Percentiles rank a stretch among this genome's conserved stretches.
Conservation (phyloP, 1,140 invertebrate species). For the Drosophila eugracilis region DNA sequence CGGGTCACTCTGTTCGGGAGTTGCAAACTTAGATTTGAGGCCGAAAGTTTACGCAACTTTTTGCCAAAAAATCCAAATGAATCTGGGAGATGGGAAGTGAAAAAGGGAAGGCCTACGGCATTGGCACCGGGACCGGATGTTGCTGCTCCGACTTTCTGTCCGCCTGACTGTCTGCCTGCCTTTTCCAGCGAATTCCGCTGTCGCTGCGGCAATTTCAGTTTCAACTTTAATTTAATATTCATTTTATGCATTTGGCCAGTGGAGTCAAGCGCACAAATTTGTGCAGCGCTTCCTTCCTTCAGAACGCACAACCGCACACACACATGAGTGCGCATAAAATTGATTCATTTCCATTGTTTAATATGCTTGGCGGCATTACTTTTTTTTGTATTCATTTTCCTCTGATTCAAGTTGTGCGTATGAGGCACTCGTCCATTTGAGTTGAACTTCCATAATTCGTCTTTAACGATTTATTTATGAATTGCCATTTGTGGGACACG, state of each 20-base stretch:
- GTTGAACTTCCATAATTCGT: conserved; percentile 70
- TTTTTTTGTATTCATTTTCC: conserved; percentile 11
- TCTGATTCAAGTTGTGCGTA: conserved; percentile 21
- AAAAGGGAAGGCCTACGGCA: conserved; percentile 18
- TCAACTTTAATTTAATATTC: conserved; percentile 83
- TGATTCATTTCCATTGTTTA: conserved; percentile 83
- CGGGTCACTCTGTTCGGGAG: conserved; percentile 47
- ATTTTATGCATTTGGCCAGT: conserved; percentile 80
- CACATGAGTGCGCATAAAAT: conserved; percentile 67
- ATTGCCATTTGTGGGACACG: conserved; percentile 48
- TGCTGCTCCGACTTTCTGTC: conserved; percentile 28
- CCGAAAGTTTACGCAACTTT: conserved; percentile 53
- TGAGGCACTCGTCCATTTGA: conserved; percentile 34
- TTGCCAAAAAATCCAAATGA: conserved; percentile 46
- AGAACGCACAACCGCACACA: conserved; percentile 43
- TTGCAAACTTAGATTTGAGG: conserved; percentile 39
- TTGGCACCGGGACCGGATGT: conserved; percentile 68
- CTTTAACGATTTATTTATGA: conserved; percentile 77
- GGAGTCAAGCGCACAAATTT: conserved; percentile 61
- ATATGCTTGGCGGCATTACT: conserved; percentile 74
- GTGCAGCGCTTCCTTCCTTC: conserved; percentile 74
- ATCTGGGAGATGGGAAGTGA: background rate
- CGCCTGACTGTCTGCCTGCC: conserved; percentile 42
- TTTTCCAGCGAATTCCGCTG: conserved; percentile 76
- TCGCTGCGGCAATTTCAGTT: conserved; percentile 72